Evolutionary conservation across 2,113 vertebrate species (phyloP).

Genomic region (Dromiciops gliroides): DNA sequence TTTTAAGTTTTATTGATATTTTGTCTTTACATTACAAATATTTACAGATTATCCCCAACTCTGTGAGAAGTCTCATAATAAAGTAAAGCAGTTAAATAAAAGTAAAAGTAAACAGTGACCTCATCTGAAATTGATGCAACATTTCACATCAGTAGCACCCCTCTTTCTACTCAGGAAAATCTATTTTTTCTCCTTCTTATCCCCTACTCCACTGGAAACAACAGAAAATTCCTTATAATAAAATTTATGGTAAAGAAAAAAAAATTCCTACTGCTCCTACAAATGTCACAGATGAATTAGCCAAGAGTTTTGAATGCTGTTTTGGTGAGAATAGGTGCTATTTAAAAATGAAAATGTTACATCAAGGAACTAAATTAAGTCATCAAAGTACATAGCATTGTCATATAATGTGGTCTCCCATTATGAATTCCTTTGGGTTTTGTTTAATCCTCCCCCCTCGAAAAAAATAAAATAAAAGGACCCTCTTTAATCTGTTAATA

Average conservation of each 20-base stretch:
- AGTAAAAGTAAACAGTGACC: not conserved
- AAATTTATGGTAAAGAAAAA: not conserved
- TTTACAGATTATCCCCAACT: not conserved
- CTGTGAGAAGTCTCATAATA: not conserved
- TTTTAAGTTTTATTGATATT: not conserved
- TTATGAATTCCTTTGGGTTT: not conserved
- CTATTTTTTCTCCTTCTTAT: not conserved
- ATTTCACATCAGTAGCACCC: not conserved
- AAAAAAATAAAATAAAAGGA: too few relatives aligned
- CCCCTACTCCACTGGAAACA: not conserved
- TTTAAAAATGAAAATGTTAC: not conserved
- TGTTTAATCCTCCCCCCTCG: not conserved
- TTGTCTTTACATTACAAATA: not conserved
- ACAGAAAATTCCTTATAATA: not conserved
- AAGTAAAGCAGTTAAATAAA: not conserved
- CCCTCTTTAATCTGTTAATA: not conserved
- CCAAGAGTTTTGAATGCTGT: not conserved
- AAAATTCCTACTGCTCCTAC: not conserved
- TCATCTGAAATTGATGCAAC: not conserved
- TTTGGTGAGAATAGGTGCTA: not conserved
- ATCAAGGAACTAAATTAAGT: too few relatives aligned
- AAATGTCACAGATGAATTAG: not conserved
- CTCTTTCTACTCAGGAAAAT: not conserved
- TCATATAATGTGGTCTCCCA: slow-evolving; percentile 32
- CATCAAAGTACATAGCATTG: not conserved